Conservation (phyloP, 2,797 vertebrate genomes). For the Tokudaia muenninki region DNA sequence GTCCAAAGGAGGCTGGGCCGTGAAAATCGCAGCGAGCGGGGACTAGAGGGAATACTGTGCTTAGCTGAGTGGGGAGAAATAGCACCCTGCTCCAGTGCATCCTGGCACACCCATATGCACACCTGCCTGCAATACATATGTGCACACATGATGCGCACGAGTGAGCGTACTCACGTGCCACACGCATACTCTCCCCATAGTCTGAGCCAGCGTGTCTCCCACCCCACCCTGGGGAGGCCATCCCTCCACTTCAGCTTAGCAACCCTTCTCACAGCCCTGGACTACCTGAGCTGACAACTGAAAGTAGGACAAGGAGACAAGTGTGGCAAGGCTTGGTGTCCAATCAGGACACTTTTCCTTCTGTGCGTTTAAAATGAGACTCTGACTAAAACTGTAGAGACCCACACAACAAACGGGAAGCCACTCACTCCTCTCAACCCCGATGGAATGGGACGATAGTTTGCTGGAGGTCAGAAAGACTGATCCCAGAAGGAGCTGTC, state of each 20-base stretch:
- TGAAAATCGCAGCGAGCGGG: neutral
- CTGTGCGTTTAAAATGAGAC: constrained; percentile 13
- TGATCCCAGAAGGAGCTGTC: neutral
- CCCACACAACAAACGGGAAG: constrained; percentile 21
- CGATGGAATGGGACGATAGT: neutral
- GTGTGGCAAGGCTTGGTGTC: constrained; percentile 49
- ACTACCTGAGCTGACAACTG: constrained; percentile 16
- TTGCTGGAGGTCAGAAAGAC: constrained; percentile 3
- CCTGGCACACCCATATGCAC: neutral
- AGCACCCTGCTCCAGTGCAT: neutral
- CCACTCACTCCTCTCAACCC: neutral
- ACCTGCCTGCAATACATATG: neutral
- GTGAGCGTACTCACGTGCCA: neutral
- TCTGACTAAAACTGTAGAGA: constrained; percentile 30
- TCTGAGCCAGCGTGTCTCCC: neutral
- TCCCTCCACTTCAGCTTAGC: neutral
- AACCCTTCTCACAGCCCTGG: neutral
- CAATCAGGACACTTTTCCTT: constrained; percentile 30
- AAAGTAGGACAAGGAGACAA: constrained; percentile 51
- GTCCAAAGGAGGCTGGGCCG: neutral
- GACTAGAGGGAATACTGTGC: neutral
- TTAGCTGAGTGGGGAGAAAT: neutral
- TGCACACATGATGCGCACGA: accelerated
- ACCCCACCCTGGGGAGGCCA: neutral
- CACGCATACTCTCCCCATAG: neutral